phyloP scores from a whole-genome alignment of 2,797 vertebrate species.

The Ptychadena robeensis region DNA sequence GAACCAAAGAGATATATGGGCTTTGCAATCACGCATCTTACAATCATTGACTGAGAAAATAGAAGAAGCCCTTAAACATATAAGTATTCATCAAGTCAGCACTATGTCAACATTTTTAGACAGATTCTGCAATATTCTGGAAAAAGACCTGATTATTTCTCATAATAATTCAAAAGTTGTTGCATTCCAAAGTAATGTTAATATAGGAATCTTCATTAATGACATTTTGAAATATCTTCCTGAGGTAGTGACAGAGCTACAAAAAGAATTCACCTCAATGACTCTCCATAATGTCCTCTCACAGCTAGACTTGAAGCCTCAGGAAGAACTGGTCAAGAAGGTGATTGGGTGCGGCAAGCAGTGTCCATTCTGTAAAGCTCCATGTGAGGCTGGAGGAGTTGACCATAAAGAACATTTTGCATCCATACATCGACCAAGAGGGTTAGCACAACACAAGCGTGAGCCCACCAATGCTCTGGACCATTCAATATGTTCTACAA shows the following conservation, averaged over 20 bases:
- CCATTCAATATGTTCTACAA: constrained; percentile 22
- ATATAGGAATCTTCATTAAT: constrained; percentile 70
- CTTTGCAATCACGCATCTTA: neutral
- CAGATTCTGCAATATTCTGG: neutral
- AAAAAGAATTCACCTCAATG: constrained; percentile 66
- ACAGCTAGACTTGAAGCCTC: constrained; percentile 67
- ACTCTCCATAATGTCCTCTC: constrained; percentile 64
- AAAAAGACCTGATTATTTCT: constrained; percentile 30
- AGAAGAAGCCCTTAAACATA: neutral
- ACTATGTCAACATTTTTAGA: neutral
- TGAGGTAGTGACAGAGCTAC: constrained; percentile 66
- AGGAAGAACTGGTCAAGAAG: constrained; percentile 48
- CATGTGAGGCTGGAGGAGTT: constrained; percentile 54
- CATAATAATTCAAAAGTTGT: constrained; percentile 64
- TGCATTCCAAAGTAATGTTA: constrained; percentile 70
- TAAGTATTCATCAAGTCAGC: neutral
- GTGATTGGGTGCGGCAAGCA: constrained; percentile 54
- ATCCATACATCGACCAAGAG: constrained; percentile 29
- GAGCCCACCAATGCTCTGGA: neutral
- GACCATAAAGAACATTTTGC: constrained; percentile 46
- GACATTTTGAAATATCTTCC: constrained; percentile 68
- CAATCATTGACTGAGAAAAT: constrained; percentile 58
- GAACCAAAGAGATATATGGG: neutral
- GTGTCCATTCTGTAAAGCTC: constrained; percentile 51
- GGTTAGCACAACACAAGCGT: constrained; percentile 11